Percentiles rank a stretch among this genome's conserved stretches.
Conservation (phyloP, 2,797 vertebrate species). For the Anguilla pacifica region DNA sequence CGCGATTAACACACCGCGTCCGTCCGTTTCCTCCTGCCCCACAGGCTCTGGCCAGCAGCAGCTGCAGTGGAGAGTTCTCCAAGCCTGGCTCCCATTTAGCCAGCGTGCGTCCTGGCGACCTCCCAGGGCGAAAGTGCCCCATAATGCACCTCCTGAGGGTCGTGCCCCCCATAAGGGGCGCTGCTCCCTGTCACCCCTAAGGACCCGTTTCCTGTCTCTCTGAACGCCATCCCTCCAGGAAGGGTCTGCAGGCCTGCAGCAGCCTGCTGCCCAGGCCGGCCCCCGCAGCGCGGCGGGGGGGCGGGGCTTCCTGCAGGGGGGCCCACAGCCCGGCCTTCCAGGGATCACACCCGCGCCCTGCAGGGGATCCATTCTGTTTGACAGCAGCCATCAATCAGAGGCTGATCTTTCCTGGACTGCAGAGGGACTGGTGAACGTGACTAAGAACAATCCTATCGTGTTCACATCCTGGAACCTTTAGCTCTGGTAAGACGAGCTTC, state of each 20-base stretch:
- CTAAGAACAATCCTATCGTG: not conserved
- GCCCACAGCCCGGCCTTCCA: not conserved
- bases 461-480: not conserved
- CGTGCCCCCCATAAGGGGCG: not conserved
- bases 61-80: not conserved
- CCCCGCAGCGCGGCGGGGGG: not conserved
- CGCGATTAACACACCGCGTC: not conserved
- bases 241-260: not conserved
- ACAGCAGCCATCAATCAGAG: not conserved
- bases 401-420: not conserved
- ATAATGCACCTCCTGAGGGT: not conserved
- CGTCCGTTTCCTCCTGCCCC: not conserved
- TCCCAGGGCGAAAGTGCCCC: not conserved
- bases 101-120: no score
- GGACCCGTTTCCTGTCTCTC: constrained; percentile 7
- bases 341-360: not conserved
- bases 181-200: not conserved
- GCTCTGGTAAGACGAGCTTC: not conserved
- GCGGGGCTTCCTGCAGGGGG: not conserved
- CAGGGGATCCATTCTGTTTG: not conserved
- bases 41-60: not conserved
- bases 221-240: not conserved
- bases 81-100: not conserved
- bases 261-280: not conserved
- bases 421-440: not conserved